Base-by-base conservation (phyloP, 2,888 invertebrate genomes). In the Hirtodrosophila trivittata region DNA sequence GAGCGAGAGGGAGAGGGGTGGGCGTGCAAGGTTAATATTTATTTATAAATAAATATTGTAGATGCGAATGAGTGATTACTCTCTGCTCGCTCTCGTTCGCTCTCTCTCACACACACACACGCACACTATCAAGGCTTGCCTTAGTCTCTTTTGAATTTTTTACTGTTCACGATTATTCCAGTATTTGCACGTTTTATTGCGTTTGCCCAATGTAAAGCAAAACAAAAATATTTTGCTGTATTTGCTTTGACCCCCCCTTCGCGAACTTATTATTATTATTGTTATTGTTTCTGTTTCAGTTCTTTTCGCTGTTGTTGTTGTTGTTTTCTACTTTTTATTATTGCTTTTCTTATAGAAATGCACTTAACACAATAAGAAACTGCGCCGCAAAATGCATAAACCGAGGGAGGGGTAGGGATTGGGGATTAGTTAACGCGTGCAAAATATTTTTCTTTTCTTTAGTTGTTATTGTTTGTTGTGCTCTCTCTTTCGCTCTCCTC, bases 11-110 rank as follows among this genome's bases (percentile, higher is more conserved):
- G 37, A n/a, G 16, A 30, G 26, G 35, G 33, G 4, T 6, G 3
- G 26, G 1, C 49, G 51, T 25, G 57, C 77, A 81, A 81, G 82
- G 77, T 75, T 77, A 78, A 64, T 72, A 72, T 65, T 78, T 78
- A 78, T 81, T 78, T 77, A 69, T 78, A 81, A 77, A 75, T 75
- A 58, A 65, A 62, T 75, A 68, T 50, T 68, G 64, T 77, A 58
- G 49, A 60, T 56, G 69, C 38, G 33, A 49, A 30, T 39, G 47
- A 37, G 35, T 39, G 47, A 37, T 69, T 45, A 39, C 39, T 26
- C 57, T 35, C 58, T 21, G 32, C 21, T 25, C 33, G 10, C 18
- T 9, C 32, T 32, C 26, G 3, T 25, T 8, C n/a, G 9, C 18
- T 8, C 16, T 1, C 25, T 13, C 32, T 3, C 35, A 33, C 7